phyloP scores from a whole-genome alignment of 30 jellyfish, hydroid and myxozoan species.

The Aurelia sp. region DNA sequence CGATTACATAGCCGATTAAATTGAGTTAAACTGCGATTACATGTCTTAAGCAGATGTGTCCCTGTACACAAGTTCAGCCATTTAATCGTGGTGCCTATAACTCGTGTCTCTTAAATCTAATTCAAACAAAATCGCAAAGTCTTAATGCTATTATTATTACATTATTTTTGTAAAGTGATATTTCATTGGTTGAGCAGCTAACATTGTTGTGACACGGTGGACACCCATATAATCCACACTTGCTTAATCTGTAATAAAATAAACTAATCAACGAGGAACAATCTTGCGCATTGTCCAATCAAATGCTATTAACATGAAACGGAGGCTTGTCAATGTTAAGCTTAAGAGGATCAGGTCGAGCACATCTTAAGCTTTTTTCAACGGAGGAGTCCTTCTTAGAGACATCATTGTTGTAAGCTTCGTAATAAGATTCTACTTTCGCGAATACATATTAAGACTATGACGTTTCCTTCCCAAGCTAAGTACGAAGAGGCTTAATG shows the following conservation, averaged over 20 bases:
- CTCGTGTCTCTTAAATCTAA: slow-evolving; percentile 48
- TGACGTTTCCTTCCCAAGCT: too few relatives aligned
- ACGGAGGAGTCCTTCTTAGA: slow-evolving; percentile 1
- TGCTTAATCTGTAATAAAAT: slow-evolving; percentile 28
- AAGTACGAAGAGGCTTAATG: too few relatives aligned
- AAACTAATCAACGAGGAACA: slow-evolving; percentile 48
- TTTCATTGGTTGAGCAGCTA: slow-evolving; percentile 26
- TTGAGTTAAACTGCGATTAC: slow-evolving; percentile 64
- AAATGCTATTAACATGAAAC: slow-evolving; percentile 61
- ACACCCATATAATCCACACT: slow-evolving; percentile 20
- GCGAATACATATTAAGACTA: too few relatives aligned
- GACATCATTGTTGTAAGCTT: not conserved
- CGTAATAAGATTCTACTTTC: too few relatives aligned
- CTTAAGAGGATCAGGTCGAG: slow-evolving; percentile 35
- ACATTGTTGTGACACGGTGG: slow-evolving; percentile 29
- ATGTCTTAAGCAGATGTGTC: slow-evolving; percentile 48
- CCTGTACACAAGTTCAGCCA: not conserved
- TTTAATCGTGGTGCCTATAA: slow-evolving; percentile 10
- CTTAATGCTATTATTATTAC: slow-evolving; percentile 28
- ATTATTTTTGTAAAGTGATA: slow-evolving; percentile 58
- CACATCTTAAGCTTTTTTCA: slow-evolving; percentile 17
- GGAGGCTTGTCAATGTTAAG: slow-evolving; percentile 54
- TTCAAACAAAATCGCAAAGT: slow-evolving; percentile 6
- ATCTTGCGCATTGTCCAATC: slow-evolving; percentile 16
- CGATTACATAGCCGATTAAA: slow-evolving; percentile 28